Percentiles rank a stretch among this genome's conserved stretches.
These are phyloP conservation scores for Cyclophora punctaria DNA, from an alignment of 2,888 invertebrate genomes.

Conservation along the genomic window DNA sequence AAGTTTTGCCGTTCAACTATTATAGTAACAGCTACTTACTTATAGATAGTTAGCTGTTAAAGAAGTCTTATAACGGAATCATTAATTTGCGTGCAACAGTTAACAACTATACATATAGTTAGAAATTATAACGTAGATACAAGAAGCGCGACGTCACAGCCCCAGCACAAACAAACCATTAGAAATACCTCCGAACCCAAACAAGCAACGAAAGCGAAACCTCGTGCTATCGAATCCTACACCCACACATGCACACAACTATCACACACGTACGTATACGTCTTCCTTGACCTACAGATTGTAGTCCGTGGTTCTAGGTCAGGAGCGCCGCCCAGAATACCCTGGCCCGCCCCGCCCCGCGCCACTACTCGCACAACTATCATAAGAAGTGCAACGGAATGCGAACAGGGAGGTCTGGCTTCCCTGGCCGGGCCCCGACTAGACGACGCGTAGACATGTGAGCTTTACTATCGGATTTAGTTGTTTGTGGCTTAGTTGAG, in stretches of 20 bases:
- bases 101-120: too few relatives aligned
- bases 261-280: conserved; percentile 38
- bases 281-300: conserved; percentile 72
- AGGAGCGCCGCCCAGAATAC: conserved; percentile 49
- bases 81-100: too few relatives aligned
- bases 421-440: conserved; percentile 48
- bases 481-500: not conserved
- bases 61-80: too few relatives aligned
- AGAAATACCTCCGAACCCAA: too few relatives aligned
- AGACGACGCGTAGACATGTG: conserved; percentile 62
- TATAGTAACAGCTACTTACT: too few relatives aligned
- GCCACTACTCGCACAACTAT: conserved; percentile 7
- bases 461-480: conserved; percentile 25
- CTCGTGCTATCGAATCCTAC: not conserved
- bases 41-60: too few relatives aligned
- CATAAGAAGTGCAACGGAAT: conserved; percentile 33
- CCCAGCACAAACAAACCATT: too few relatives aligned
- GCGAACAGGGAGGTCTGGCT: conserved; percentile 30
- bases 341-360: conserved; percentile 29
- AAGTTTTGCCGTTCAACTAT: too few relatives aligned
- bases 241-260: conserved; percentile 18
- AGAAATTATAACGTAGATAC: too few relatives aligned
- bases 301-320: conserved; percentile 68
- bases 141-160: too few relatives aligned
- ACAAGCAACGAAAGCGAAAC: not conserved